Base-by-base conservation (phyloP, 2,113 vertebrate genomes). In the Microtus pennsylvanicus region DNA sequence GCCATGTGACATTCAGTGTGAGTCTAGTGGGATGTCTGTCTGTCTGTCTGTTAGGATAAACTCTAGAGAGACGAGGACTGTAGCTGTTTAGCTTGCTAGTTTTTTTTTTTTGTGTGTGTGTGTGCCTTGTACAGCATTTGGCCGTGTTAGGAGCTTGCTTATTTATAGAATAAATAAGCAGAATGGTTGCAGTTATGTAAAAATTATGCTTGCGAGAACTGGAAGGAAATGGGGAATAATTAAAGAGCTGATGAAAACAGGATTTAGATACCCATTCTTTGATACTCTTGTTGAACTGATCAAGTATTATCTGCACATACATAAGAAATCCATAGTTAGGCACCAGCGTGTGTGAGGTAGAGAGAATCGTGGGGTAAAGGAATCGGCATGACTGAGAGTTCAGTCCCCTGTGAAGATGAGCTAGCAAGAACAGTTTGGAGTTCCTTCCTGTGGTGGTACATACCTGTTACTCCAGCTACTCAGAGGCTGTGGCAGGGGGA, bases 131-230 rank as follows among this genome's bases (percentile, higher is more conserved):
- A 17, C 4, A 55, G 38, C 19, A 69, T 74, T 67, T 35, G 45
- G 12, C 10, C 6, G 10, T 87, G 9, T 67, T 72, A 78, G 26
- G 67, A 61, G 12, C 14, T 77, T 92, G 7, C 81, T 52, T 88
- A 55, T 90, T 92, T 90, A 63, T 96, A 78, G 35, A 82, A 65
- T 94, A 87, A 82, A 90, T 88, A 88, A 89, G 89, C 76, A 52
- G 16, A 65, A 14, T 55, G 17, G 47, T 93, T 87, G 83, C 3
- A 69, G 52, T 92, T 93, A 89, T 9, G 0, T 77, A 88, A 96
- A 95, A 87, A 77, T 65, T 77, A 1, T 13, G 17, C 50, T 7
- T 77, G 42, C 78, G 21, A 94, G 76, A 67, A 92, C 33, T 93
- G 24, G 67, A 92, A 94, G 72, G 80, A 92, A 92, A 82, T 75